A percentile compares a stretch with the other conserved stretches of the same genome.
Conservation (phyloP, 2,113 vertebrate species). For the Rhipidura dahli region DNA sequence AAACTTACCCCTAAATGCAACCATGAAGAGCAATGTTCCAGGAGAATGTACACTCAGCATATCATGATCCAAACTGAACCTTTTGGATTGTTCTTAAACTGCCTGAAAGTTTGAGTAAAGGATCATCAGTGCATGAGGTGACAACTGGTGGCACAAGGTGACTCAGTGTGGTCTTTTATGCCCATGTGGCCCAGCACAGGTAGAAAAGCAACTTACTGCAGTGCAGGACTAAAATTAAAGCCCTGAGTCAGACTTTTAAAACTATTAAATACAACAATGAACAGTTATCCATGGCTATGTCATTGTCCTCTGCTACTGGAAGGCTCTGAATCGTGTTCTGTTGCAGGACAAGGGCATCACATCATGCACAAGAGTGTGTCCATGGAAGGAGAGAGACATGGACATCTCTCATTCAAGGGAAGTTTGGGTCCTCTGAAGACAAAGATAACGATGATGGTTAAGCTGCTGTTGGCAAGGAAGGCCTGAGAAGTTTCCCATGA, state of each 20-base stretch:
- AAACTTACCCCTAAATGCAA: neutral
- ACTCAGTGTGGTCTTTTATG: neutral
- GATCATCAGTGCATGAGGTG: neutral
- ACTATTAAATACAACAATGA: neutral
- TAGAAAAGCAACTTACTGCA: neutral
- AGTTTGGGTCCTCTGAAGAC: neutral
- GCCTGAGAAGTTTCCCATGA: neutral
- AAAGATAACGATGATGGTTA: neutral
- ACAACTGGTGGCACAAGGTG: neutral
- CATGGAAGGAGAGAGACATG: fast-evolving
- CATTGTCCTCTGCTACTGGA: neutral
- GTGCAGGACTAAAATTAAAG: neutral
- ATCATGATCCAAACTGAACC: neutral
- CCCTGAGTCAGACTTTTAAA: neutral
- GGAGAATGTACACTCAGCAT: neutral
- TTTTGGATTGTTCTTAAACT: neutral
- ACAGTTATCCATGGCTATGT: neutral
- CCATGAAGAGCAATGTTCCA: neutral
- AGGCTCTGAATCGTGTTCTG: neutral
- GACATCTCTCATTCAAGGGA: neutral
- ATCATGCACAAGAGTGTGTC: neutral
- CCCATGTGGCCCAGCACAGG: neutral
- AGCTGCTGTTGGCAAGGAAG: neutral
- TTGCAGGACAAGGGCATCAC: neutral
- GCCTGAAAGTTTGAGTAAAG: neutral